These are phyloP conservation scores for Malacosoma neustria DNA, from an alignment of 2,888 invertebrate genomes.

Conservation along the genomic window DNA sequence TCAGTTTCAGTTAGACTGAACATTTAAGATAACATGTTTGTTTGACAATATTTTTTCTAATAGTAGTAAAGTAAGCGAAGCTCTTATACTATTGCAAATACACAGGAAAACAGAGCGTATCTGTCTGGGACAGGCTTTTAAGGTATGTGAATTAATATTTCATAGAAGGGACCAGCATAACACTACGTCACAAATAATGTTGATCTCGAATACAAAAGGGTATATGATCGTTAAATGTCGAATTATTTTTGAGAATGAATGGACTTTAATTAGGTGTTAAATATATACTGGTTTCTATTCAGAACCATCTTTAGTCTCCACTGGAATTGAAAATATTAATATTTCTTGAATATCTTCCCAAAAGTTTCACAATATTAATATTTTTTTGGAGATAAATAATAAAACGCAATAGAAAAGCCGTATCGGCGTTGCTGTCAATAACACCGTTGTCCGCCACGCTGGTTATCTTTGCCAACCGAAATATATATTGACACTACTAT, in stretches of 20 bases:
- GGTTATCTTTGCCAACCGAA: background rate
- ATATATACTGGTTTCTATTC: too few relatives aligned
- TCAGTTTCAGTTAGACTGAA: too few relatives aligned
- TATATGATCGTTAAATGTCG: too few relatives aligned
- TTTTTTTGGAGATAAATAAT: slow-evolving; percentile 2
- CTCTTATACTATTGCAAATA: too few relatives aligned
- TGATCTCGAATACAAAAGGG: too few relatives aligned
- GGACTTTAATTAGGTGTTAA: too few relatives aligned
- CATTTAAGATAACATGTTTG: too few relatives aligned
- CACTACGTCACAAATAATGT: background rate
- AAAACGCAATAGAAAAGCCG: background rate
- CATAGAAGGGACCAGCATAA: slow-evolving; percentile 4
- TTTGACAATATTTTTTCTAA: too few relatives aligned
- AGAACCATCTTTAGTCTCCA: background rate
- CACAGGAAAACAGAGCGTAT: too few relatives aligned
- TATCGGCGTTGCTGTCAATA: background rate
- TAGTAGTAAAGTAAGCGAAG: too few relatives aligned
- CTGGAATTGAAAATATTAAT: background rate
- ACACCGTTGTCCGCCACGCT: background rate
- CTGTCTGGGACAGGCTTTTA: slow-evolving; percentile 14
- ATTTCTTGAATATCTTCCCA: background rate
- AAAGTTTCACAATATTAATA: background rate
- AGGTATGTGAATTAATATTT: slow-evolving; percentile 10
- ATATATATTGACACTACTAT: too few relatives aligned
- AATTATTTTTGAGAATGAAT: too few relatives aligned